A percentile compares a stretch with the other conserved stretches of the same genome.
phyloP scores from a whole-genome alignment of 53 echinoderm and acorn worm genomes.

The Echinarachnius parma region DNA sequence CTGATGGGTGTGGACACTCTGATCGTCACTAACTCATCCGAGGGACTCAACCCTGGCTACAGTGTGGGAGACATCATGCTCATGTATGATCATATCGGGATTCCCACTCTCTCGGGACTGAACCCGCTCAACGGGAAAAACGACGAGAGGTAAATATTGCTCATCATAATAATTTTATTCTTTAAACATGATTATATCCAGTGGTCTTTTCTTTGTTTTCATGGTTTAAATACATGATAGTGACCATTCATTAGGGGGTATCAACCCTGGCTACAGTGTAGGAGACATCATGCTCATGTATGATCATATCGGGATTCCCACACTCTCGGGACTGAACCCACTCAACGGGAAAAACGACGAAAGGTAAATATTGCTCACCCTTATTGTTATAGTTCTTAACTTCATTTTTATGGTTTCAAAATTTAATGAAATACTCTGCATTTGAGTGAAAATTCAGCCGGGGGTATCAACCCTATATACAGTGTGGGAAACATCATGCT shows the following conservation, averaged over 20 bases:
- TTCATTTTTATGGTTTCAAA: too few relatives aligned
- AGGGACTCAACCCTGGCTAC: conserved; percentile 56
- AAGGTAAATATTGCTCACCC: conserved; percentile 42
- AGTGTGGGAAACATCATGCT: conserved; percentile 75
- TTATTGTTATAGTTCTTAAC: too few relatives aligned
- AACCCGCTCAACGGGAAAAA: conserved; percentile 74
- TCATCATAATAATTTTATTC: too few relatives aligned
- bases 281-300: conserved; percentile 79
- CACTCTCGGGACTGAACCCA: conserved; percentile 72
- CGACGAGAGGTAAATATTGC: conserved; percentile 65
- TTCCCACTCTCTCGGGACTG: conserved; percentile 63
- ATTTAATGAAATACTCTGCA: too few relatives aligned
- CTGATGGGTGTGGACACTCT: conserved; percentile 76
- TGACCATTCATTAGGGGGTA: conserved; percentile 65
- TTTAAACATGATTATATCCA: too few relatives aligned
- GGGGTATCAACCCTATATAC: conserved; percentile 56
- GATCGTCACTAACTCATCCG: conserved; percentile 70
- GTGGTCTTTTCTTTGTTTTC: too few relatives aligned
- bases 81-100: conserved; percentile 72
- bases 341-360: conserved; percentile 64
- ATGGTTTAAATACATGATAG: too few relatives aligned
- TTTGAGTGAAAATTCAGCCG: too few relatives aligned
- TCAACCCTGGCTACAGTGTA: conserved; percentile 57
- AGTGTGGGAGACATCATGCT: conserved; percentile 76
- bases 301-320: conserved; percentile 74